Base-by-base conservation (phyloP, 2,888 invertebrate species). In the Craniophora ligustri region DNA sequence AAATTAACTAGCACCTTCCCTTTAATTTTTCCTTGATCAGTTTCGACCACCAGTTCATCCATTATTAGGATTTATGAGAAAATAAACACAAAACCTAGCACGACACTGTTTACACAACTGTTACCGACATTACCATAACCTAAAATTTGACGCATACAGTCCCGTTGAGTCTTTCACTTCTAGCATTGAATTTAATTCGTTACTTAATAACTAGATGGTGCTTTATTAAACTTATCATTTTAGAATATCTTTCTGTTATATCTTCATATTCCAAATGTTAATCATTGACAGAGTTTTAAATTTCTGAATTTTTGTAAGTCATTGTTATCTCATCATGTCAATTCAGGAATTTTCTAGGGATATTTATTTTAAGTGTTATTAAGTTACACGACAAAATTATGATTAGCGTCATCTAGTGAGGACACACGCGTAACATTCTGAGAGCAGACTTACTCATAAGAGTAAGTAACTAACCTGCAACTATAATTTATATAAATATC, bases 11-110 rank as follows among this genome's bases (percentile, higher is more conserved):
- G 71, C 46, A 86, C 64, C 45, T 82, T 81, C 0, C 95, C 95
- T 57, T 86, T 82, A 35, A 95, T 75, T 70, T 89, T 88, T 1
- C 95, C 95, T 48, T 94, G 89, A 32, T 79, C 82, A 7, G 90
- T 85, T 73, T 81, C 68, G 19, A 92, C 82, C 30, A 88, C 63
- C 5, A 80, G 75, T 30, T 66, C 67, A 14, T n/a, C 31, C 30
- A 48, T 48, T 14, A 15, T 62, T 28, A 26, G 16, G 16, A 41
- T 47, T 40, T 10, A 18, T 19, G 1, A 13, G n/a, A 34, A 28
- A 54, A 41, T 39, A 19, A 35, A 47, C 55, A 64, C 42, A 49
- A 49, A 11, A 36, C 31, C 32, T 45, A 42, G 7, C 28, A 38
- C 39, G 26, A 10, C 35, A 67, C 54, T 44, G 21, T 32, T 47